phyloP scores from a whole-genome alignment of 2,888 invertebrate genomes.

The Sthenelais limicola region DNA sequence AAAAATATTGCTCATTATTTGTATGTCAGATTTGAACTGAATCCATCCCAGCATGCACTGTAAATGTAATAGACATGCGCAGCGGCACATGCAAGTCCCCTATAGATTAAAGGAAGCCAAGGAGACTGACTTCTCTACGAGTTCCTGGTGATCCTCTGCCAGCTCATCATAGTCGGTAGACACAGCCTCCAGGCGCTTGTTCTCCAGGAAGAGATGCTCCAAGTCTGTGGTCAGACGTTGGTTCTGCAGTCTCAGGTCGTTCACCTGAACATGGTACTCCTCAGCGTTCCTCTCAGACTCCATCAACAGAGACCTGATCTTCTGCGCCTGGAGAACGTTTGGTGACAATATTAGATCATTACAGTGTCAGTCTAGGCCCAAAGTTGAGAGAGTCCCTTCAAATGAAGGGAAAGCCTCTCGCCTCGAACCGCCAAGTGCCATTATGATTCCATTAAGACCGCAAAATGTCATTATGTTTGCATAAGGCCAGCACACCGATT shows the following conservation, averaged over 20 bases:
- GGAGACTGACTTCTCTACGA: conserved; percentile 58
- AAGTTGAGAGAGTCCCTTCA: too few relatives aligned
- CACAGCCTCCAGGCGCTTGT: conserved; percentile 58
- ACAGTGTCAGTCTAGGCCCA: too few relatives aligned
- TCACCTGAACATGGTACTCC: conserved; percentile 58
- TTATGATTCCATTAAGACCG: too few relatives aligned
- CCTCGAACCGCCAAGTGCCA: too few relatives aligned
- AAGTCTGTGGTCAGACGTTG: conserved; percentile 60
- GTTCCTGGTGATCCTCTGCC: conserved; percentile 58
- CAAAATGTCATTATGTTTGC: too few relatives aligned
- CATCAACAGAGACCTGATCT: conserved; percentile 60
- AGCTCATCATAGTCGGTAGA: conserved; percentile 63
- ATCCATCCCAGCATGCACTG: too few relatives aligned
- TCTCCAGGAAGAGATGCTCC: conserved; percentile 60
- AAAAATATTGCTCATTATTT: too few relatives aligned
- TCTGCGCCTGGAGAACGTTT: conserved; percentile 60
- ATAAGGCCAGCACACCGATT: too few relatives aligned
- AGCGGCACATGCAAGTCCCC: not conserved
- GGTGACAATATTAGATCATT: too few relatives aligned
- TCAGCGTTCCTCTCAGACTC: conserved; percentile 64
- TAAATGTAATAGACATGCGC: too few relatives aligned
- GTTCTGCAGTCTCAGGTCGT: conserved; percentile 55
- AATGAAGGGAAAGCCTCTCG: too few relatives aligned
- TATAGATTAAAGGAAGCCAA: not conserved
- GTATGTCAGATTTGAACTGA: too few relatives aligned